Conservation (phyloP, 2,888 invertebrate genomes). For the Eupithecia subumbrata region DNA sequence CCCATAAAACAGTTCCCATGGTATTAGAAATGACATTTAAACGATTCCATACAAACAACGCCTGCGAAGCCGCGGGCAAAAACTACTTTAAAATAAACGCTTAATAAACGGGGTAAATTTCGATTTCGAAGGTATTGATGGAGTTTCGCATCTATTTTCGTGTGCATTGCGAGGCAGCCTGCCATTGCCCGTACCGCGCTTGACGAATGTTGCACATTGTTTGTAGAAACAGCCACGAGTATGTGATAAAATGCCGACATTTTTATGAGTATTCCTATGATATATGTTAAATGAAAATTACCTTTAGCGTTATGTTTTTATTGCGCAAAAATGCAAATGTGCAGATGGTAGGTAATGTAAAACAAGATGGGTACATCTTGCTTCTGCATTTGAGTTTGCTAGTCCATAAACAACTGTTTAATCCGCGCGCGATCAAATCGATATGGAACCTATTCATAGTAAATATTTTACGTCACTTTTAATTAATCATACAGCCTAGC, state of each 20-base stretch:
- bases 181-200: slow-evolving; percentile 26
- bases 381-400: not conserved
- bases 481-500: too few species aligned
- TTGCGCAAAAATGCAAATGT: not conserved
- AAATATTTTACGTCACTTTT: too few species aligned
- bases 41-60: too few species aligned
- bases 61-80: too few species aligned
- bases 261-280: slow-evolving; percentile 34
- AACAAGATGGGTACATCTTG: not conserved
- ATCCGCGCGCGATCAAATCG: too few species aligned
- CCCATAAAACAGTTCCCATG: too few species aligned
- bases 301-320: slow-evolving; percentile 1
- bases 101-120: too few species aligned
- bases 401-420: not conserved
- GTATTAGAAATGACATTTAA: too few species aligned
- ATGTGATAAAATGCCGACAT: slow-evolving; percentile 37
- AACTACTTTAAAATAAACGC: not conserved
- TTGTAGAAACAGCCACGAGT: slow-evolving; percentile 23
- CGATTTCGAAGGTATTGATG: not conserved
- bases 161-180: slow-evolving; percentile 5
- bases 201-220: slow-evolving; percentile 38
- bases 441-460: too few species aligned
- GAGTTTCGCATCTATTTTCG: slow-evolving; percentile 25
- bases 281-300: slow-evolving; percentile 28
- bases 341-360: not conserved